A percentile compares a stretch with the other conserved stretches of the same genome.
Conservation (phyloP, 1,140 invertebrate genomes). For the Zaprionus gabonicus region DNA sequence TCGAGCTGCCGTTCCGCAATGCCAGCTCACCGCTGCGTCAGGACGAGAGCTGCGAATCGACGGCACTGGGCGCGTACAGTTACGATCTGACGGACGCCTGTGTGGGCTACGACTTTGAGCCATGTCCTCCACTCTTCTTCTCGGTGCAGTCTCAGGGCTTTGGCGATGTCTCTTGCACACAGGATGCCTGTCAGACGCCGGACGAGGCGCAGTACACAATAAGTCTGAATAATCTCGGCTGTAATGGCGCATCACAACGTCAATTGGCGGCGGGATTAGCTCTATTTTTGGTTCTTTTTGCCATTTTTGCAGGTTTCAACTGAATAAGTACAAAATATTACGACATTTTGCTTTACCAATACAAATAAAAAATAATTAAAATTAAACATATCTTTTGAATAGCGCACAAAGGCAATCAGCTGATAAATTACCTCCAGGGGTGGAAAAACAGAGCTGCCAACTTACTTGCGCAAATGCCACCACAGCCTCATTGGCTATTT, state of each 20-base stretch:
- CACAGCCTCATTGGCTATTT: neutral
- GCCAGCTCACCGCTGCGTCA: slow-evolving; percentile 17
- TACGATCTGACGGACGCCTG: slow-evolving; percentile 86
- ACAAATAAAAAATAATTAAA: neutral
- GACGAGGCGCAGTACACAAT: slow-evolving; percentile 87
- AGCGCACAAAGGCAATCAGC: neutral
- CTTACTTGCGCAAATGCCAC: neutral
- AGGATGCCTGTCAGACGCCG: slow-evolving; percentile 86
- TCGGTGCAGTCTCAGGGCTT: slow-evolving; percentile 85
- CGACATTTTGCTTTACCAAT: neutral
- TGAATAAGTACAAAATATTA: neutral
- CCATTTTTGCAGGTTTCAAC: slow-evolving; percentile 1
- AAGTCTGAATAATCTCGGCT: slow-evolving; percentile 87
- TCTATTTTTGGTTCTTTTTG: neutral
- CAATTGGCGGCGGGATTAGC: neutral
- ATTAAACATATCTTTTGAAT: neutral
- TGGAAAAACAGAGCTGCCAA: neutral
- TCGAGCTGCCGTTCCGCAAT: slow-evolving; percentile 80
- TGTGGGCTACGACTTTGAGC: slow-evolving; percentile 85
- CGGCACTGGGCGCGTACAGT: slow-evolving; percentile 61
- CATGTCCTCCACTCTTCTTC: slow-evolving; percentile 87
- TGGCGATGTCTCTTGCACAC: slow-evolving; percentile 75
- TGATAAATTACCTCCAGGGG: neutral
- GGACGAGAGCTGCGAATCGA: slow-evolving; percentile 67
- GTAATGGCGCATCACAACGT: slow-evolving; percentile 84